phyloP scores from a whole-genome alignment of 2,113 vertebrate genomes.

The Tauraco erythrolophus region DNA sequence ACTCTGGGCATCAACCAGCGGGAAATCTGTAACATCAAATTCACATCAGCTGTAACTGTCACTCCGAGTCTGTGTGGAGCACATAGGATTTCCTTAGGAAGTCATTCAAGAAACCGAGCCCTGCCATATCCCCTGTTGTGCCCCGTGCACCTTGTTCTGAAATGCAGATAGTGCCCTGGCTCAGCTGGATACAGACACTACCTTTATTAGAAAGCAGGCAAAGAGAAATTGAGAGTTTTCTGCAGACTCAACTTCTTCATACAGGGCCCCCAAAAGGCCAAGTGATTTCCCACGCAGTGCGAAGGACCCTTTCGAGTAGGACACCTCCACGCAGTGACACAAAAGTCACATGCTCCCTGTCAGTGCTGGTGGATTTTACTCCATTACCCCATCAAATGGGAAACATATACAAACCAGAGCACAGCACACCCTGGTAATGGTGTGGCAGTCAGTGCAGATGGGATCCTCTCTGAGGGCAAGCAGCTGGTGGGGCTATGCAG shows the following conservation, averaged over 20 bases:
- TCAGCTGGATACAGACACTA: background rate
- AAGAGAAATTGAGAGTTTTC: background rate
- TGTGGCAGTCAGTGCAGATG: background rate
- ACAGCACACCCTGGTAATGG: background rate
- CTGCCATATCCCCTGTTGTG: background rate
- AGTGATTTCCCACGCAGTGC: background rate
- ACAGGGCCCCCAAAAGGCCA: background rate
- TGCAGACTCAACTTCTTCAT: background rate
- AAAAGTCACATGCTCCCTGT: fast-evolving
- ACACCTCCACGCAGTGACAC: fast-evolving
- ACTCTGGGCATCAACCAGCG: background rate
- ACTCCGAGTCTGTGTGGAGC: background rate
- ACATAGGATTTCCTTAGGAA: background rate
- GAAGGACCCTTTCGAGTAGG: background rate
- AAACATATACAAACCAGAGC: background rate
- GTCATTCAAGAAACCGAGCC: fast-evolving
- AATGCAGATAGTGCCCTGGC: background rate
- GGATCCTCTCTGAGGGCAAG: background rate
- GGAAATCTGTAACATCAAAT: background rate
- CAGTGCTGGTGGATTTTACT: background rate
- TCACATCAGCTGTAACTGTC: background rate
- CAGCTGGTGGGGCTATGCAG: background rate
- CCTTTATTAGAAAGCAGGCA: background rate
- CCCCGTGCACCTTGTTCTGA: background rate
- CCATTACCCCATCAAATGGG: background rate